Percentiles rank a stretch among this genome's conserved stretches.
Conservation (phyloP, 2,888 invertebrate genomes). For the Drosophila tanythrix region DNA sequence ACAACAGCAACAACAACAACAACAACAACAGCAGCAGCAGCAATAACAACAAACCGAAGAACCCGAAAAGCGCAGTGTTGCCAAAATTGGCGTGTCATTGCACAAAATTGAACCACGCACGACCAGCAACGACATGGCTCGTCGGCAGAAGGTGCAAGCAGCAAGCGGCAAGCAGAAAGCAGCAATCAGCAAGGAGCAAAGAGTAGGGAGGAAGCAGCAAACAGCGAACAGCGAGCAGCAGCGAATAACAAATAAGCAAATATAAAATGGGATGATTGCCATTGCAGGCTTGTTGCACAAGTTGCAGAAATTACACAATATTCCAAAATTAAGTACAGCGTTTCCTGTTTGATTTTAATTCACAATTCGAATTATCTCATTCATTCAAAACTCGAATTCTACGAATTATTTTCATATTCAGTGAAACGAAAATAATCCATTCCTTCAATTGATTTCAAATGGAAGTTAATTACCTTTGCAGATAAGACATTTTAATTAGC, state of each 20-base stretch:
- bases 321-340: background rate
- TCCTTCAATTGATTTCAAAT: background rate
- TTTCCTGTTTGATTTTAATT: background rate
- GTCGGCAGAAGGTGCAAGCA: background rate
- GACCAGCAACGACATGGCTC: slow-evolving; percentile 4
- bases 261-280: background rate
- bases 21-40: background rate
- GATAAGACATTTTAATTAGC: background rate
- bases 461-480: background rate
- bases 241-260: slow-evolving; percentile 12
- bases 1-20: slow-evolving; percentile 4
- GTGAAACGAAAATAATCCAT: background rate
- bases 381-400: background rate
- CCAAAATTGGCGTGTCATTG: slow-evolving; percentile 52
- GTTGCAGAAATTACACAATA: slow-evolving; percentile 1
- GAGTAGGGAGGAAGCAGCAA: background rate
- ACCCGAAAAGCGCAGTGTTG: slow-evolving; percentile 28
- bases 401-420: background rate
- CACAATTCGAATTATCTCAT: background rate
- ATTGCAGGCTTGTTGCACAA: slow-evolving; percentile 23
- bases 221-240: background rate
- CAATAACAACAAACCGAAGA: background rate
- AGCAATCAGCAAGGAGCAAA: background rate
- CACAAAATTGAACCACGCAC: slow-evolving; percentile 55
- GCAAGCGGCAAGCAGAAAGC: background rate